phyloP scores from a whole-genome alignment of 2,113 vertebrate species.

The Ammodytes dubius region DNA sequence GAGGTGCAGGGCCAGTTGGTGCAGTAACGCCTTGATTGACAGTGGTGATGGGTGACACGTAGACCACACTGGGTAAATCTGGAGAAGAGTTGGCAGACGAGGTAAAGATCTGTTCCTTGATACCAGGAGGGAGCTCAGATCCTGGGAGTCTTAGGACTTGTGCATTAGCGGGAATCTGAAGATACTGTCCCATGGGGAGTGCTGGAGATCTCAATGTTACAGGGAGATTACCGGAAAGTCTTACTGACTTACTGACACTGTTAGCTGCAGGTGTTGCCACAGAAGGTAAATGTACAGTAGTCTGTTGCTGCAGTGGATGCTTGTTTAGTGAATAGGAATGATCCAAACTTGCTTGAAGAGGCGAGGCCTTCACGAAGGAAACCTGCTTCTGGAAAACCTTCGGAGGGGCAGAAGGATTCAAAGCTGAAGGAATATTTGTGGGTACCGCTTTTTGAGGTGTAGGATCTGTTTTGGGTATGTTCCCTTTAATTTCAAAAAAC shows the following conservation, averaged over 20 bases:
- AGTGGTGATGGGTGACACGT: conserved; percentile 87
- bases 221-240: conserved; percentile 67
- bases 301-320: background rate
- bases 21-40: conserved; percentile 76
- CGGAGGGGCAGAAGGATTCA: conserved; percentile 72
- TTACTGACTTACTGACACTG: conserved; percentile 53
- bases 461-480: conserved; percentile 68
- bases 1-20: conserved; percentile 52
- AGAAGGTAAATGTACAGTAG: background rate
- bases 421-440: conserved; percentile 69
- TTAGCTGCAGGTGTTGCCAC: conserved; percentile 63
- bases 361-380: conserved; percentile 8
- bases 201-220: conserved; percentile 74
- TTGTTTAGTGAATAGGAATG: background rate
- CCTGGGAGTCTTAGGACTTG: conserved; percentile 87
- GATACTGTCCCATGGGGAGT: conserved; percentile 86
- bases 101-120: conserved; percentile 87
- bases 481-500: conserved; percentile 76
- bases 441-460: conserved; percentile 74
- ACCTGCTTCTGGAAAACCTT: conserved; percentile 79
- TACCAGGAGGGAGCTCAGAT: conserved; percentile 83
- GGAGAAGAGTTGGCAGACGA: conserved; percentile 60
- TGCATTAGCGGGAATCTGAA: conserved; percentile 88
- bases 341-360: conserved; percentile 48
- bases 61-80: conserved; percentile 80